Base-by-base conservation (phyloP, 2,888 invertebrate species). In the Zaprionus obscuricornis region DNA sequence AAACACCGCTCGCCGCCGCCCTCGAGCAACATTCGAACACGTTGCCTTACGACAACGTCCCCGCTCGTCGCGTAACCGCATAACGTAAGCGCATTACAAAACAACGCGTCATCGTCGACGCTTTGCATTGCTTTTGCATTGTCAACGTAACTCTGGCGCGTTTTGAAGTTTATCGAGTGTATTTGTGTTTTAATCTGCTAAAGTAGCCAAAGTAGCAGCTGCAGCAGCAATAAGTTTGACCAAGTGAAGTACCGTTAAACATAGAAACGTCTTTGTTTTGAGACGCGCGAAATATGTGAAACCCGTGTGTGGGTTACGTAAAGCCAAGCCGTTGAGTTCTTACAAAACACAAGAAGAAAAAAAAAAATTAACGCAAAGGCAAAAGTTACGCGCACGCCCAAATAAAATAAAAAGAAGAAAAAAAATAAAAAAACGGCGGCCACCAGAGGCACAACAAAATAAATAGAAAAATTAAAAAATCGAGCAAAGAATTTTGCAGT, bases 31-130 rank as follows among this genome's bases (percentile, higher is more conserved):
- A 60, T 56, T 37, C 57, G 58, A 66, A 70, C 70, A 58, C 78
- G 67, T 72, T 72, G 78, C 51, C 59, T 43, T 46, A 42, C 47
- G 11, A 42, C 46, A 49, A 39, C 54, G 26, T 17, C 50, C 10
- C 45, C 42, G 55, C 54, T 58, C 52, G 76, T 72, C 79, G 76
- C 79, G 75, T 66, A 67, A 58, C 40, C 49, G 46, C n/a, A n/a
- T 71, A 77, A 77, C 84, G 84, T 77, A 77, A 77, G 84, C 76
- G 66, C 73, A 64, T 77, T 77, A 77, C 76, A 79, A 77, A 83
- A 76, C 76, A 82, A 75, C n/a, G 8, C 69, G 36, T 24, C 51
- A 45, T 22, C 46, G 24, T 18, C 29, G 26, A 24, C 40, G 66
- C 51, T 59, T 43, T 51, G 51, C 42, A 42, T 60, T 68, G 49